Base-by-base conservation (phyloP, 2,888 invertebrate genomes). In the Girardia tigrina region DNA sequence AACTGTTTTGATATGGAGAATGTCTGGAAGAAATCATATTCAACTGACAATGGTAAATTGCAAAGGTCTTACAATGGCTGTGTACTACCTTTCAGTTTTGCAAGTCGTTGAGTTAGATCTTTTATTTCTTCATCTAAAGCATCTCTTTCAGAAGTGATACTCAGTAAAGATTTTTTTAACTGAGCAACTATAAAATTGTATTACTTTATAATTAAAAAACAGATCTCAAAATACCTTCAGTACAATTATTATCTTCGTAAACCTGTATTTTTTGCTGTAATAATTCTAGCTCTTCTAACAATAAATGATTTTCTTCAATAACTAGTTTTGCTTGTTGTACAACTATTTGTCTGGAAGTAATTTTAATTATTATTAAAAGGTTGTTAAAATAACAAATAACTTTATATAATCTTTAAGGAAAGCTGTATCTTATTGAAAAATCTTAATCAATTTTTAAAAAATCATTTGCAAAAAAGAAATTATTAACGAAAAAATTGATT, bases 281-380 rank as follows among this genome's bases (percentile, higher is more conserved):
- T 28, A 71, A 6, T 2, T 71, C 26, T 6, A 71, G 4, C 27
- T 71, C 71, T 71, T 71, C 71, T 71, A 71, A 29, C n/a, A 71
- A 29, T 27, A 71, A n/a, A 71, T 23, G 28, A 29, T 71, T 71
- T 71, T 71, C 71, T 71, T 71, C 71, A 27, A 71, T 28, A n/a
- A 71, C 71, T 4, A 71, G 28, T 71, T 71, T 71, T 4, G 71
- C 71, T 71, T 71, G 71, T 12, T 56, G 56, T 6, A 56, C 56
- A 8, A 56, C 23, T 12, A 56, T 23, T 56, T 56, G 56, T 16
- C 56, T 56, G 4, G n/a, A n/a, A n/a, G n/a, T n/a, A n/a, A n/a
- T n/a, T n/a, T n/a, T n/a, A n/a, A n/a, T n/a, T n/a, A n/a, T n/a
- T n/a, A n/a, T n/a, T n/a, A n/a, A n/a, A n/a, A n/a, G n/a, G n/a